These are phyloP conservation scores for Chitala chitala DNA, from an alignment of 2,113 vertebrate species.

Conservation along the genomic window DNA sequence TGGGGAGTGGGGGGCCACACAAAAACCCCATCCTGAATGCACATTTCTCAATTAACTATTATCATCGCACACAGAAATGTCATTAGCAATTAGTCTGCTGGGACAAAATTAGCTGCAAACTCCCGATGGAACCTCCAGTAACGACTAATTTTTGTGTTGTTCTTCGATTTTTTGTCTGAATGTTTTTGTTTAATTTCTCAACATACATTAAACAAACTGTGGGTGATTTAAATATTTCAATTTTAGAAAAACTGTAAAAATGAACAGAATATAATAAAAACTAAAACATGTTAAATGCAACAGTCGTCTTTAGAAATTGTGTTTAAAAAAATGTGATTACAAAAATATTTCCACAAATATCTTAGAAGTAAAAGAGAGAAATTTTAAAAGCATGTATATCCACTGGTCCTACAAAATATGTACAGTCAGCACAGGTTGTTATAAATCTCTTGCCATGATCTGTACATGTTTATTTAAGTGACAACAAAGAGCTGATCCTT, in stretches of 20 bases:
- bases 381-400: no score
- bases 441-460: no score
- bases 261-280: background rate
- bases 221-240: background rate
- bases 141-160: background rate
- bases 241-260: background rate
- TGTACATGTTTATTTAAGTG: background rate
- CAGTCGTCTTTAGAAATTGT: background rate
- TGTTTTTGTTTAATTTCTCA: background rate
- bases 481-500: background rate
- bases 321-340: no score
- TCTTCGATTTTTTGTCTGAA: background rate
- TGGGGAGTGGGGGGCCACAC: background rate
- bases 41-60: background rate
- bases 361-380: no score
- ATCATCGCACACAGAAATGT: background rate
- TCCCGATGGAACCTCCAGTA: no score
- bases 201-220: background rate
- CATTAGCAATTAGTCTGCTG: conserved; percentile 7
- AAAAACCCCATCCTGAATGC: conserved; percentile 14
- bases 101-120: background rate
- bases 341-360: no score
- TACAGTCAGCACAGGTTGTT: no score
- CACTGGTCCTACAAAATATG: no score
- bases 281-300: background rate